Conservation (phyloP, 2,113 vertebrate species). For the Cricetomys ansorgei region DNA sequence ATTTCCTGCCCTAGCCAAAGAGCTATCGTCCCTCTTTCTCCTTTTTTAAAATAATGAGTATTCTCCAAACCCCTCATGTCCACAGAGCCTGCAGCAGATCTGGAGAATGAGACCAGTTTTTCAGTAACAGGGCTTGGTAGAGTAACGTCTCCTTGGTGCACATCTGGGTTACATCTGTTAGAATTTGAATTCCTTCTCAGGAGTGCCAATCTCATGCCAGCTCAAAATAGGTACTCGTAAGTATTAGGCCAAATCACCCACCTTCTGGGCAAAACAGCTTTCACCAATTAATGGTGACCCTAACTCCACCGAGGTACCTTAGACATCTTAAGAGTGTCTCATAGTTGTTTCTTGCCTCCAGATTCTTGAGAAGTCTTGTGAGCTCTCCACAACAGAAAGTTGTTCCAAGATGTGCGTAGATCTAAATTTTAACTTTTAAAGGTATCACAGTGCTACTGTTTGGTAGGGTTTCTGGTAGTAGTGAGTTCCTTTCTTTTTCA, state of each 20-base stretch:
- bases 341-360: neutral
- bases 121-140: constrained; percentile 37
- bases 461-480: neutral
- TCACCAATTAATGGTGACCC: constrained; percentile 4
- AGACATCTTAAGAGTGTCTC: neutral
- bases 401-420: neutral
- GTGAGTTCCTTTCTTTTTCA: neutral
- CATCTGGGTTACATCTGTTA: constrained; percentile 70
- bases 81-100: constrained; percentile 11
- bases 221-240: constrained; percentile 24
- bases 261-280: neutral
- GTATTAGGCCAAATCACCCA: neutral
- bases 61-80: neutral
- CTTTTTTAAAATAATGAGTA: constrained; percentile 25
- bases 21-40: neutral
- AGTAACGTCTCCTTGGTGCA: constrained; percentile 21
- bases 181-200: constrained; percentile 38
- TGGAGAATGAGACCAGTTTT: constrained; percentile 44
- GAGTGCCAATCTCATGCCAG: neutral
- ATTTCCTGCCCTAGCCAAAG: neutral
- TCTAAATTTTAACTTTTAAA: neutral
- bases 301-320: neutral
- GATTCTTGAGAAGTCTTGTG: neutral
- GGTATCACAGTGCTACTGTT: neutral
- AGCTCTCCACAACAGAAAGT: neutral